Evolutionary conservation across 2,797 vertebrate genomes (phyloP).

Genomic region (Phoeniculus purpureus): DNA sequence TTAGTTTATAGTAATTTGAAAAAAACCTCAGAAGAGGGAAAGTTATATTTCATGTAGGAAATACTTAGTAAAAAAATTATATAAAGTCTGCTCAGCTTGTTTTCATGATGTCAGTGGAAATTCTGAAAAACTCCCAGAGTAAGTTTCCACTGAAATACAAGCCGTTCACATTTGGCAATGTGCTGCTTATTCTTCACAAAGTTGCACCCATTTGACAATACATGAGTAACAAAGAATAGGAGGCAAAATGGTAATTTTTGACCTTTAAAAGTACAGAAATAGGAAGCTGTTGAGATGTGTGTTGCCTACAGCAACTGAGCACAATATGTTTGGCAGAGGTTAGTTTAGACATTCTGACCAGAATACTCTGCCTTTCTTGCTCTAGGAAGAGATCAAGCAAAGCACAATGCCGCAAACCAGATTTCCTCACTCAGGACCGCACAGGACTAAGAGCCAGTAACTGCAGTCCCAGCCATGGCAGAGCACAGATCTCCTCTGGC

Average conservation of each 20-base stretch:
- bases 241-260: background rate
- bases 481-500: background rate
- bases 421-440: background rate
- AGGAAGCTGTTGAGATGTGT: slow-evolving; percentile 12
- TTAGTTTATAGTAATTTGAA: background rate
- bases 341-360: slow-evolving; percentile 25
- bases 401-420: background rate
- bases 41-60: slow-evolving; percentile 19
- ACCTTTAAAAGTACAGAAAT: slow-evolving; percentile 27
- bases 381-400: background rate
- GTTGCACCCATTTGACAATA: slow-evolving; percentile 1
- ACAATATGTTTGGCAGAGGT: slow-evolving; percentile 2
- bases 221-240: background rate
- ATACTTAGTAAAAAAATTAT: background rate
- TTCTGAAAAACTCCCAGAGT: slow-evolving; percentile 18
- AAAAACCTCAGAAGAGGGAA: background rate
- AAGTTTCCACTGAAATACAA: slow-evolving; percentile 37
- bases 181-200: slow-evolving; percentile 1
- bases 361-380: background rate
- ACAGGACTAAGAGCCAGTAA: background rate
- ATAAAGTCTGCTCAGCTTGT: slow-evolving; percentile 7
- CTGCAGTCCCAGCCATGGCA: background rate
- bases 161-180: slow-evolving; percentile 37
- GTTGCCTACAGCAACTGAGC: slow-evolving; percentile 25
- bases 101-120: slow-evolving; percentile 55